Conservation (phyloP, 2,797 vertebrate species). For the Rhynchotus rufescens region DNA sequence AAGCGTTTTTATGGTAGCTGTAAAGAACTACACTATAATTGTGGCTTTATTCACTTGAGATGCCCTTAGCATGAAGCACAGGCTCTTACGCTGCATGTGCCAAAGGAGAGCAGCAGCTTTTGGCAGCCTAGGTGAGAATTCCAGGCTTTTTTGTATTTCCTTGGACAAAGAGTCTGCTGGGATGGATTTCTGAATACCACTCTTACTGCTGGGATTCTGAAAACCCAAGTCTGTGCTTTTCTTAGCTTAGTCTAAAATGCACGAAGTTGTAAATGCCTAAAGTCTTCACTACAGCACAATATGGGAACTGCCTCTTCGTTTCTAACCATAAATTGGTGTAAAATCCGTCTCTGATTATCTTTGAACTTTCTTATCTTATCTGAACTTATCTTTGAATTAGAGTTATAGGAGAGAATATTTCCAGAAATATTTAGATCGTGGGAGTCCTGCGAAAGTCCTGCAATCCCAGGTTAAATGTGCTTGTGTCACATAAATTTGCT, state of each 20-base stretch:
- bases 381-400: no score
- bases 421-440: background rate
- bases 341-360: background rate
- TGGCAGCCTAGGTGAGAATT: background rate
- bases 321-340: background rate
- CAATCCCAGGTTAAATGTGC: background rate
- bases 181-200: background rate
- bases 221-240: background rate
- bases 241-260: background rate
- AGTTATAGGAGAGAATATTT: background rate
- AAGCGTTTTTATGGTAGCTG: slow-evolving; percentile 23
- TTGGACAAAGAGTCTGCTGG: background rate
- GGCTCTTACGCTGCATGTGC: background rate
- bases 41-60: slow-evolving; percentile 17
- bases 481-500: background rate
- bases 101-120: background rate
- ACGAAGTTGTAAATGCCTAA: background rate
- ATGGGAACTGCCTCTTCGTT: background rate
- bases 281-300: background rate
- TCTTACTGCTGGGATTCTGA: background rate
- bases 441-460: background rate
- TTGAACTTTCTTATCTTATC: background rate
- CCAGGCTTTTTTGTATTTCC: background rate
- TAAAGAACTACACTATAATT: slow-evolving; percentile 19
- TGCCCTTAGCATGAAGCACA: background rate